Evolutionary conservation across 2,888 invertebrate genomes (phyloP).

Genomic region (Syritta pipiens): DNA sequence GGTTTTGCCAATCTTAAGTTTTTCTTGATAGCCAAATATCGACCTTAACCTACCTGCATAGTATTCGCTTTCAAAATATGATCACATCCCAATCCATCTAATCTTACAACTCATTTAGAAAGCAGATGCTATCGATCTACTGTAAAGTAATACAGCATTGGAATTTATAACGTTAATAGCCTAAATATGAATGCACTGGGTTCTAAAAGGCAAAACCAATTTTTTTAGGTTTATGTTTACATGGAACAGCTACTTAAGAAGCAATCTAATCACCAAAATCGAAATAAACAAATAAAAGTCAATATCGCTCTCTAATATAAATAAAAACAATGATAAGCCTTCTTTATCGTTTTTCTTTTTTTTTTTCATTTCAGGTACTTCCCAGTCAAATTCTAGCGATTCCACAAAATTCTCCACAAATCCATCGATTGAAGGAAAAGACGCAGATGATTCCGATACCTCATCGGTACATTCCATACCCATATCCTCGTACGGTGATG

Average conservation of each 20-base stretch:
- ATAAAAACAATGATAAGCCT: constrained; percentile 26
- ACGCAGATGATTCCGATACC: constrained; percentile 73
- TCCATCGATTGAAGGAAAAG: constrained; percentile 57
- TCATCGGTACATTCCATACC: constrained; percentile 78
- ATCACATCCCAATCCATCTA: too few relatives aligned
- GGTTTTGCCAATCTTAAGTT: too few relatives aligned
- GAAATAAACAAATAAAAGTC: not conserved
- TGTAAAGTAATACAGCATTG: not conserved
- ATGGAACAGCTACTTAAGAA: constrained; percentile 19
- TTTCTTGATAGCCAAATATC: too few relatives aligned
- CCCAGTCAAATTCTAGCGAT: constrained; percentile 18
- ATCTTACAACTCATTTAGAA: too few relatives aligned
- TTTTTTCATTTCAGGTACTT: constrained; percentile 27
- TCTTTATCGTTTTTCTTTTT: not conserved
- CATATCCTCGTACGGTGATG: constrained; percentile 77
- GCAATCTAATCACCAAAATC: constrained; percentile 20
- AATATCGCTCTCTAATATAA: not conserved
- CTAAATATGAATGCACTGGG: not conserved
- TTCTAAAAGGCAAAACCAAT: not conserved
- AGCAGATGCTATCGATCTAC: not conserved
- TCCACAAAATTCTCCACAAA: constrained; percentile 35
- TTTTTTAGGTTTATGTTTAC: constrained; percentile 15
- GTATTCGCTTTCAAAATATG: too few relatives aligned
- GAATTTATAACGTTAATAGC: too few relatives aligned
- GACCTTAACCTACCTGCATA: too few relatives aligned